Percentiles rank a stretch among this genome's conserved stretches.
phyloP scores from a whole-genome alignment of 1,140 invertebrate species.

The Euwallacea fornicatus region DNA sequence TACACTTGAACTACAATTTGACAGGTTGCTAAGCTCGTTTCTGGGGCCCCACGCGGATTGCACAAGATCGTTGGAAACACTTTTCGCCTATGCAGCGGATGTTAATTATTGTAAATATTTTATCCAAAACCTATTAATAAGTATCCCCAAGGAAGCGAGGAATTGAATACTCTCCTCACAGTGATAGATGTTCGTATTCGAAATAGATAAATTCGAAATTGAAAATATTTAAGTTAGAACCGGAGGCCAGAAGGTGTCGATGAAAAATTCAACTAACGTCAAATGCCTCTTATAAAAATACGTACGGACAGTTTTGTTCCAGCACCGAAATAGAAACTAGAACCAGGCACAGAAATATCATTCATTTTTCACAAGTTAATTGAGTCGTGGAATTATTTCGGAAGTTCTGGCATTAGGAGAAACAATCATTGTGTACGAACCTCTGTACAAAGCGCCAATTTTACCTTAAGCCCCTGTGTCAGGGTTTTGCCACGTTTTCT shows the following conservation, averaged over 20 bases:
- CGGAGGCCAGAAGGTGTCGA: constrained; percentile 12
- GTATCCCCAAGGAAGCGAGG: too few species aligned
- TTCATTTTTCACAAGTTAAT: constrained; percentile 19
- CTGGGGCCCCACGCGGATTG: too few species aligned
- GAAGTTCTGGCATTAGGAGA: neutral
- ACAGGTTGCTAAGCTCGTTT: neutral
- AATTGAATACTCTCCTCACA: too few species aligned
- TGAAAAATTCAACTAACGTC: constrained; percentile 19
- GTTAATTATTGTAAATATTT: too few species aligned
- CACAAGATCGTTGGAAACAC: too few species aligned
- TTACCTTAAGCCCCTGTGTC: too few species aligned
- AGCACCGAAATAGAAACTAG: constrained; percentile 18
- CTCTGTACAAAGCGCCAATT: too few species aligned
- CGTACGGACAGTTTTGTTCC: constrained; percentile 13
- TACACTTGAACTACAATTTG: neutral
- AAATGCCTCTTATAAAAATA: constrained; percentile 19
- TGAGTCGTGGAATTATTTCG: constrained; percentile 12
- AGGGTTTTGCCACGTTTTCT: too few species aligned
- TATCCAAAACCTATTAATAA: too few species aligned
- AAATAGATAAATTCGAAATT: constrained; percentile 17
- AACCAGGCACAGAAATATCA: constrained; percentile 15
- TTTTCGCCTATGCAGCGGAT: too few species aligned
- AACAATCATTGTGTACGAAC: too few species aligned
- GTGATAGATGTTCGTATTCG: too few species aligned
- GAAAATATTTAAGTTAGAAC: constrained; percentile 12